Evolutionary conservation across 2,888 invertebrate genomes (phyloP).

Genomic region (Nowickia ferox): DNA sequence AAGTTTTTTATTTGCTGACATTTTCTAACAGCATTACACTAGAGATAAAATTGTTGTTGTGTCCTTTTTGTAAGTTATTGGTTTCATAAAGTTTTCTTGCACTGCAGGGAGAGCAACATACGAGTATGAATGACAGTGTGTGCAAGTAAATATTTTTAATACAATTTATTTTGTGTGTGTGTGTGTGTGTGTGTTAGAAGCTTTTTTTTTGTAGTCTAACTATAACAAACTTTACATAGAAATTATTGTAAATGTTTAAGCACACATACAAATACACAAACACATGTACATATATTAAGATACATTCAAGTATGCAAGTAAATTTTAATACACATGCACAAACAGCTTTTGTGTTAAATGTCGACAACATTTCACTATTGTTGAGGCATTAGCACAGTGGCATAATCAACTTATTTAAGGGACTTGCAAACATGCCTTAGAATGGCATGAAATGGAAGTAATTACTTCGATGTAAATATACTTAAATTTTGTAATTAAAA

Average conservation of each 20-base stretch:
- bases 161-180: constrained; percentile 39
- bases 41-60: neutral
- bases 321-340: neutral
- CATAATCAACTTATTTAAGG: neutral
- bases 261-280: neutral
- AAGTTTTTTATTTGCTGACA: too few relatives aligned
- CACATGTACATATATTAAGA: neutral
- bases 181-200: constrained; percentile 27
- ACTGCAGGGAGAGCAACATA: neutral
- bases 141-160: constrained; percentile 34
- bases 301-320: neutral
- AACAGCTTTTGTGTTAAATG: constrained; percentile 60
- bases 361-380: constrained; percentile 66
- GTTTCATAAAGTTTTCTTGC: neutral
- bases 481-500: too few relatives aligned
- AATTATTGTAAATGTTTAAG: constrained; percentile 29
- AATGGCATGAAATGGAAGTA: neutral
- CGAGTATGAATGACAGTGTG: neutral
- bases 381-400: constrained; percentile 10
- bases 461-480: too few relatives aligned
- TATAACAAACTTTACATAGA: constrained; percentile 48
- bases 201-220: constrained; percentile 4
- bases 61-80: neutral
- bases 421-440: neutral
- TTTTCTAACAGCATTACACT: too few relatives aligned